Percentiles rank a stretch among this genome's conserved stretches.
phyloP scores from a whole-genome alignment of 2,888 invertebrate species.

The Ophion ventricosus region DNA sequence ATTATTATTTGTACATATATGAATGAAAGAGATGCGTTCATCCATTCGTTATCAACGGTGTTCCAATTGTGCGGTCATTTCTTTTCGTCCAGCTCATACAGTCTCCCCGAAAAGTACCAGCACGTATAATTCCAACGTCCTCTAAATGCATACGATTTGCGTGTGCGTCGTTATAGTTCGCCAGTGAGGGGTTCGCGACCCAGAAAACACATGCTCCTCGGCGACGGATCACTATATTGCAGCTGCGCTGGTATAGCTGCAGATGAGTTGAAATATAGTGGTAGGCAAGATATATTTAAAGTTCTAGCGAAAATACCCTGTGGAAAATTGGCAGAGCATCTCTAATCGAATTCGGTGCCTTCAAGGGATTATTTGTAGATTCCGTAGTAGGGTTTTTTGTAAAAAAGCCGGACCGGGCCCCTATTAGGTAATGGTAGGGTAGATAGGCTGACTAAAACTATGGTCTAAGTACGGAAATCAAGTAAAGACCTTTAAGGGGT shows the following conservation, averaged over 20 bases:
- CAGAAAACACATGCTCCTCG: slow-evolving; percentile 59
- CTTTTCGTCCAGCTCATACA: slow-evolving; percentile 28
- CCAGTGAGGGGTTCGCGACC: slow-evolving; percentile 76
- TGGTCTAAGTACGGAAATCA: too few relatives aligned
- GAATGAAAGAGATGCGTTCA: slow-evolving; percentile 47
- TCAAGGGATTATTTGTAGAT: too few relatives aligned
- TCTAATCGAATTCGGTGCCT: too few relatives aligned
- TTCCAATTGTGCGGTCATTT: slow-evolving; percentile 69
- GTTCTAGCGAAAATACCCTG: background rate
- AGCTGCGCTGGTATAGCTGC: slow-evolving; percentile 45
- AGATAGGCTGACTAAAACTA: too few relatives aligned
- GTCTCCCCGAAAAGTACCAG: slow-evolving; percentile 5
- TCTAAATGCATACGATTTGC: slow-evolving; percentile 27
- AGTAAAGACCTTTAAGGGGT: too few relatives aligned
- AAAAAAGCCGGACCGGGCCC: too few relatives aligned
- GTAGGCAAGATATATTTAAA: slow-evolving; percentile 21
- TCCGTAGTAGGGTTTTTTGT: too few relatives aligned
- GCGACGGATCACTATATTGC: slow-evolving; percentile 54
- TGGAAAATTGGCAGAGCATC: too few relatives aligned
- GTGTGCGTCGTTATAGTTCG: slow-evolving; percentile 66
- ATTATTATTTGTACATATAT: background rate
- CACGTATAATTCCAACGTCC: slow-evolving; percentile 27
- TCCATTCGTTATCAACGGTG: slow-evolving; percentile 67
- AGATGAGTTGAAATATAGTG: slow-evolving; percentile 15
- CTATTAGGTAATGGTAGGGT: too few relatives aligned